Percentiles rank a stretch among this genome's conserved stretches.
Evolutionary conservation across 1,140 invertebrate genomes (phyloP).

Genomic region (Apolygus lucorum): DNA sequence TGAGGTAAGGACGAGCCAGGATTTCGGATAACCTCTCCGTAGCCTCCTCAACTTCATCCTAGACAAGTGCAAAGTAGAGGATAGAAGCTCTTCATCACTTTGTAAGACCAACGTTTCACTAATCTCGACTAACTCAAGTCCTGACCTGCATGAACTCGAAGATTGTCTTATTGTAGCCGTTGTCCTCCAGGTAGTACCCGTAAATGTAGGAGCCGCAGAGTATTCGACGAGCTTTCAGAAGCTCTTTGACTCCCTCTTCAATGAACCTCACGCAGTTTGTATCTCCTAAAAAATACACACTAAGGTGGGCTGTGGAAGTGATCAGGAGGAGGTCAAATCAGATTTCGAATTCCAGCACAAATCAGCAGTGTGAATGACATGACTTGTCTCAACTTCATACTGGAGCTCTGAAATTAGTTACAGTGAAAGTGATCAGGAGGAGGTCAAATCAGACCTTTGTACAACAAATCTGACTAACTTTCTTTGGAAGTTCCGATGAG

Average conservation of each 20-base stretch:
- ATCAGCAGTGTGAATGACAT: too few species aligned
- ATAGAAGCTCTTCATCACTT: not conserved
- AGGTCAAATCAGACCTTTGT: too few species aligned
- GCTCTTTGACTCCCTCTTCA: constrained; percentile 54
- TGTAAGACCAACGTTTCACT: not conserved
- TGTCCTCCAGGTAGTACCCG: constrained; percentile 56
- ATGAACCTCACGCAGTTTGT: constrained; percentile 48
- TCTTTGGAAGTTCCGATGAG: constrained; percentile 43
- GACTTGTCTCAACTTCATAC: too few species aligned
- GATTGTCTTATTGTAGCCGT: constrained; percentile 56
- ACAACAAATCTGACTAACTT: constrained; percentile 34
- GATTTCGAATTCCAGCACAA: too few species aligned
- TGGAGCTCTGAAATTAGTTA: too few species aligned
- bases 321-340: too few species aligned
- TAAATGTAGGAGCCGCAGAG: constrained; percentile 60
- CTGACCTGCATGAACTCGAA: constrained; percentile 60
- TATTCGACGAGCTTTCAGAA: constrained; percentile 54
- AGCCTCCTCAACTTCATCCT: constrained; percentile 55
- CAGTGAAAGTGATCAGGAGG: too few species aligned
- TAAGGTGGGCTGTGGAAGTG: too few species aligned
- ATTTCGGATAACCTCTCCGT: constrained; percentile 58
- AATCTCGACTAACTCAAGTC: not conserved
- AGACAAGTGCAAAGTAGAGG: constrained; percentile 17
- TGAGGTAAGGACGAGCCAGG: constrained; percentile 54
- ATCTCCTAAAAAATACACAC: constrained; percentile 35